Base-by-base conservation (phyloP, 2,888 invertebrate species). In the Apamea crenata region DNA sequence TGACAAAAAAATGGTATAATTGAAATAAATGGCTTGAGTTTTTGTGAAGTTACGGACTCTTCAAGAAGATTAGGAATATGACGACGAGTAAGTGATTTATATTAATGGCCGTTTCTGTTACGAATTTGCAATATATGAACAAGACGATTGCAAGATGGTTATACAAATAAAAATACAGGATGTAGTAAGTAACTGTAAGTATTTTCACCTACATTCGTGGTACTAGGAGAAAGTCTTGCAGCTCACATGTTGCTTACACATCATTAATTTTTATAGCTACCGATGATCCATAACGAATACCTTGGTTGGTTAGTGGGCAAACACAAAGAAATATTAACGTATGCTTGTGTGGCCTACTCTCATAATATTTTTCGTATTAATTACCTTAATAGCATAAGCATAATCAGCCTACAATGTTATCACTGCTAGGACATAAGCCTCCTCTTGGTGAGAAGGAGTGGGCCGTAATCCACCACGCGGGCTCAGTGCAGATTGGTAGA, bases 231-330 rank as follows among this genome's bases (percentile, higher is more conserved):
- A 71, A 80, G 47, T 40, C 1, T 63, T n/a, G 1, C 1, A 4
- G 18, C 47, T 32, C 50, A 53, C 47, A 66, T 29, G 74, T 76
- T 66, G n/a, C 44, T 32, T 29, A 47, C 56, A 67, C 56, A 59
- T 78, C 25, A 72, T 81, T n/a, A 29, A 66, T 59, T 67, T 78
- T 59, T 50, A 81, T 67, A n/a, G 47, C 6, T 16, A 1, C 8
- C 12, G 5, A 69, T 78, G 78, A 78, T 69, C 59, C 79, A 25
- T 78, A 50, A 18, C 50, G 50, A 32, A 29, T 47, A 70, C 25
- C 18, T 65, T 76, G 40, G 65, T 32, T 53, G 7, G 40, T 36
- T 25, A 25, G 1, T 25, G 3, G 8, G 14, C 14, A 36, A 25
- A 16, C 36, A 69, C 6, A 32, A 32, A 47, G 8, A 25, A 50